Evolutionary conservation across 2,797 vertebrate genomes (phyloP), one percentile per base, ranked within the genome.

Genomic region (Tragelaphus oryx): DNA sequence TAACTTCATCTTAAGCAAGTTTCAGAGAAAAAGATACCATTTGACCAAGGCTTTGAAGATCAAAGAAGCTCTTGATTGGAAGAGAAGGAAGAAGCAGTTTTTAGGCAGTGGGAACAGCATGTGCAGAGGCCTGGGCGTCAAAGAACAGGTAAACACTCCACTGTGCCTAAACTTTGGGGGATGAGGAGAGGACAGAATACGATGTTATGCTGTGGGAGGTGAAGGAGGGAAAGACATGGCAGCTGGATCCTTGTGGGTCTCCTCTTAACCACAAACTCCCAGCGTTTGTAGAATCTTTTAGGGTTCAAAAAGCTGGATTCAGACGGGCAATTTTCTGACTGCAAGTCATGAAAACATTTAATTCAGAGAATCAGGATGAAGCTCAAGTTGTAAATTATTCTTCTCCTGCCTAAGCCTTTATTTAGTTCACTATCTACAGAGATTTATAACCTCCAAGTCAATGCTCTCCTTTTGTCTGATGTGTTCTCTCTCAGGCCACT

Each of bases 321-420:
- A n/a, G 60, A 68, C 26, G 87, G 24, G 37, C 44, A 76, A 48
- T 89, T 52, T 95, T 57, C 62, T 94, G 84, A 82, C 65, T 87
- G 52, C 50, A 84, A 93, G n/a, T 91, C 60, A 87, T 62, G 5
- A 52, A 94, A 89, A 89, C 54, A 81, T 65, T 80, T 91, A 87
- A 84, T 91, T 93, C 54, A 95, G 44, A 87, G 48, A 14, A 95
- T 81, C n/a, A 95, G 54, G 59, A 62, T 30, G 65, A 95, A 89
- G 37, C 5, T 86, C 78, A 44, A 82, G 59, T 93, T 93, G 18
- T 86, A 92, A 94, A 52, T 68, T 91, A 60, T 57, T 96, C 78
- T 96, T 95, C 68, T 79, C 30, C n/a, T 71, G 13, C 82, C 44
- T 74, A 52, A 33, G 41, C 20, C 52, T 86, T 75, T 88, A 90